Evolutionary conservation across 2,113 vertebrate species (phyloP).

Genomic region (Mustelus asterias): DNA sequence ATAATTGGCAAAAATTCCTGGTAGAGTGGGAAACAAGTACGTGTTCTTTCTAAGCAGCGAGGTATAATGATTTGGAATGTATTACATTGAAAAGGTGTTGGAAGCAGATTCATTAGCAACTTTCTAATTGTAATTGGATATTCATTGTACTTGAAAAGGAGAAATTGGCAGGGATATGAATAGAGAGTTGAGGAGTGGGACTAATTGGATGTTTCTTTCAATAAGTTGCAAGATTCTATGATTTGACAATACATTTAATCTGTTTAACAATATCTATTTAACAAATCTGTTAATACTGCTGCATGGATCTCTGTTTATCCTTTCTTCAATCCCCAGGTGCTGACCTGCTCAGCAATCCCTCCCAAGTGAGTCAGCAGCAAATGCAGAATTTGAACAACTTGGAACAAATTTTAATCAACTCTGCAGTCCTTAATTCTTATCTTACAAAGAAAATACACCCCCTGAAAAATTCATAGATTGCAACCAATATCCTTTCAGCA

Average conservation of each 20-base stretch:
- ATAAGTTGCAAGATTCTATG: not conserved
- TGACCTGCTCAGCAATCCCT: not conserved
- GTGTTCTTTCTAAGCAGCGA: not conserved
- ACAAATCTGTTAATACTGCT: not conserved
- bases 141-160: not conserved
- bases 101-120: not conserved
- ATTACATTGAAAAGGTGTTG: not conserved
- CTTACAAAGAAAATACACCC: not conserved
- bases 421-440: not conserved
- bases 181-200: not conserved
- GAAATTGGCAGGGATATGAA: not conserved
- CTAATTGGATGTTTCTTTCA: not conserved
- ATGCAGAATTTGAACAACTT: not conserved
- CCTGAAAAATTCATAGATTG: slow-evolving; percentile 10
- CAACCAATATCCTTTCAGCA: not conserved
- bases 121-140: not conserved
- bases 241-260: not conserved
- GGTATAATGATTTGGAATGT: not conserved
- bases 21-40: too few species aligned
- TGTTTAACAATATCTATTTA: not conserved
- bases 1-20: not conserved
- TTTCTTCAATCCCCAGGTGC: not conserved
- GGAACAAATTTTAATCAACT: not conserved
- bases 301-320: not conserved
- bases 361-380: not conserved